These are phyloP conservation scores for Melanogrammus aeglefinus DNA, from an alignment of 2,797 vertebrate species.

Conservation along the genomic window DNA sequence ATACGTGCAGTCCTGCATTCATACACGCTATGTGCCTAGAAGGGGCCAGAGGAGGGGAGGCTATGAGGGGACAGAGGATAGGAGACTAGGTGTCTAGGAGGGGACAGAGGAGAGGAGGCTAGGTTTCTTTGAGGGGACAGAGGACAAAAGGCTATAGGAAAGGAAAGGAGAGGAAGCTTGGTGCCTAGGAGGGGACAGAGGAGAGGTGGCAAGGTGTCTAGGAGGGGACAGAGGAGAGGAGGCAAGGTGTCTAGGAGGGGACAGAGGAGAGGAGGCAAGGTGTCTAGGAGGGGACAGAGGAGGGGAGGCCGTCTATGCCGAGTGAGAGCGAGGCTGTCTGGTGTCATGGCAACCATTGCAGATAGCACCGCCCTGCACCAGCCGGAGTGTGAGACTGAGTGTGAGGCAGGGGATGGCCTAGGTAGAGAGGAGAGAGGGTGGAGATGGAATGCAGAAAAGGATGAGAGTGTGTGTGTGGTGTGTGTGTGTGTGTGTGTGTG, in stretches of 20 bases:
- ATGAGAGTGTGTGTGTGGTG: constrained; percentile 6
- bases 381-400: constrained; percentile 63
- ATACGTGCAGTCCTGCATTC: constrained; percentile 24
- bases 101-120: no score
- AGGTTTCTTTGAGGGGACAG: no score
- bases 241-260: no score
- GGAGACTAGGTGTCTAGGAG: no score
- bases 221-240: no score
- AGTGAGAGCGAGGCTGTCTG: constrained; percentile 84
- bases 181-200: no score
- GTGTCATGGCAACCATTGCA: constrained; percentile 88
- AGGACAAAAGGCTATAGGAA: no score
- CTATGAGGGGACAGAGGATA: no score
- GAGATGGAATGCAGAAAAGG: not conserved
- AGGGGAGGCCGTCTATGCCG: constrained; percentile 81
- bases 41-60: constrained; percentile 55
- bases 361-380: constrained; percentile 85
- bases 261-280: no score
- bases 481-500: no score
- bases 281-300: constrained; percentile 71
- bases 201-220: no score
- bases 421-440: constrained; percentile 28
- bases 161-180: no score
- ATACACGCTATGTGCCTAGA: constrained; percentile 59
- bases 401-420: constrained; percentile 20